Evolutionary conservation across 2,888 invertebrate species (phyloP).

Genomic region (Plemyria rubiginata): DNA sequence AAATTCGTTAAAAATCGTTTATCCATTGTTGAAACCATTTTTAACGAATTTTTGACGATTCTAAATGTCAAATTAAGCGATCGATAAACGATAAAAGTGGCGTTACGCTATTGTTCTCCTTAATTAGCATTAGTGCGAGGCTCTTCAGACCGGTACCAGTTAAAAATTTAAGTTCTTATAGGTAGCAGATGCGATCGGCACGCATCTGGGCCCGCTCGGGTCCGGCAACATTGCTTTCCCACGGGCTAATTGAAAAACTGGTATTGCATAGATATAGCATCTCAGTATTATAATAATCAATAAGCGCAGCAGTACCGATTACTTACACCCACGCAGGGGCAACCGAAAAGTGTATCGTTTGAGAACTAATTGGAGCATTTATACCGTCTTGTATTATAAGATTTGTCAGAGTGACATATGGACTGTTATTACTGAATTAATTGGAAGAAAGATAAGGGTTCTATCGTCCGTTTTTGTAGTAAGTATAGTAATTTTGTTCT

Average conservation of each 20-base stretch:
- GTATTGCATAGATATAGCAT: conserved; percentile 55
- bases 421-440: conserved; percentile 42
- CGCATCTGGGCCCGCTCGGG: conserved; percentile 50
- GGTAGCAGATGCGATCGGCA: conserved; percentile 62
- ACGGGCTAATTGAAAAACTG: conserved; percentile 66
- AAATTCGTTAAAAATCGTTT: too few relatives aligned
- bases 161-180: conserved; percentile 67
- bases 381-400: conserved; percentile 41
- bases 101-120: conserved; percentile 18
- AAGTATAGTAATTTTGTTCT: conserved; percentile 45
- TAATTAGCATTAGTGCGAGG: conserved; percentile 49
- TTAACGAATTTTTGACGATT: too few relatives aligned
- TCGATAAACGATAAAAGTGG: conserved; percentile 55
- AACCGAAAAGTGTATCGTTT: conserved; percentile 38
- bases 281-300: conserved; percentile 62
- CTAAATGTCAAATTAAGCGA: too few relatives aligned
- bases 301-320: conserved; percentile 55
- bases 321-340: conserved; percentile 52
- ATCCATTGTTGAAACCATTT: too few relatives aligned
- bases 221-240: conserved; percentile 70
- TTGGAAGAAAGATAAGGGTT: conserved; percentile 41
- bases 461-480: conserved; percentile 44
- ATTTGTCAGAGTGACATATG: conserved; percentile 42
- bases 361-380: conserved; percentile 53
- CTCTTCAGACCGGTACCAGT: conserved; percentile 61